phyloP scores from a whole-genome alignment of 2,113 vertebrate species.

The Toxotes jaculatrix region DNA sequence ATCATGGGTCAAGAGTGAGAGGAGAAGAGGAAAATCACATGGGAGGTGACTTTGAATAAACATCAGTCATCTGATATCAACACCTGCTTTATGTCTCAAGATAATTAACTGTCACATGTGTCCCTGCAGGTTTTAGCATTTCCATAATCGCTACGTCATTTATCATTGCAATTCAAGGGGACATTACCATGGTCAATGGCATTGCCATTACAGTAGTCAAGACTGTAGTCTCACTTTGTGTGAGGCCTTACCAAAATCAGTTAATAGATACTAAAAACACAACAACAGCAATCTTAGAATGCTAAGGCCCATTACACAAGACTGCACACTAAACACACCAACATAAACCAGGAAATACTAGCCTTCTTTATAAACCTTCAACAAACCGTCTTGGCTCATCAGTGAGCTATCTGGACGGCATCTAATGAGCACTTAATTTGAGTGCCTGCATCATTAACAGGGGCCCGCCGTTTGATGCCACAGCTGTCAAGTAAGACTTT shows the following conservation, averaged over 20 bases:
- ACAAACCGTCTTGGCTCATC: slow-evolving; percentile 62
- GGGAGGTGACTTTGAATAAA: slow-evolving; percentile 50
- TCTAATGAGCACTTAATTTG: slow-evolving; percentile 74
- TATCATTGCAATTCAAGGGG: slow-evolving; percentile 46
- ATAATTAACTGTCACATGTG: slow-evolving; percentile 68
- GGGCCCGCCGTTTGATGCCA: slow-evolving; percentile 65
- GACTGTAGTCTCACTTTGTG: not conserved
- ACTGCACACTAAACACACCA: slow-evolving; percentile 53
- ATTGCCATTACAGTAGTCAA: not conserved
- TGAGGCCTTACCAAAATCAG: slow-evolving; percentile 16
- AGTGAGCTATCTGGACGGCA: slow-evolving; percentile 48
- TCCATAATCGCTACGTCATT: slow-evolving; percentile 60
- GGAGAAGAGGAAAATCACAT: slow-evolving; percentile 9
- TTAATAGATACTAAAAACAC: slow-evolving; percentile 10
- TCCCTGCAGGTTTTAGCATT: slow-evolving; percentile 56
- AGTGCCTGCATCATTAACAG: slow-evolving; percentile 69
- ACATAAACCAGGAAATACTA: slow-evolving; percentile 39
- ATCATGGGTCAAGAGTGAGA: slow-evolving; percentile 14
- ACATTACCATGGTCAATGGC: slow-evolving; percentile 27
- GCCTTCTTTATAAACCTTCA: slow-evolving; percentile 55
- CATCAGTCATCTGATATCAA: slow-evolving; percentile 41
- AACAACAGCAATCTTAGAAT: slow-evolving; percentile 23
- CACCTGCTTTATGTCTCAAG: slow-evolving; percentile 59
- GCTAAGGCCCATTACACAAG: slow-evolving; percentile 54
- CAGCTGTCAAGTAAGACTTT: slow-evolving; percentile 70